A percentile compares a stretch with the other conserved stretches of the same genome.
Evolutionary conservation across 2,888 invertebrate genomes (phyloP).

Genomic region (Oconnorella tubifera): DNA sequence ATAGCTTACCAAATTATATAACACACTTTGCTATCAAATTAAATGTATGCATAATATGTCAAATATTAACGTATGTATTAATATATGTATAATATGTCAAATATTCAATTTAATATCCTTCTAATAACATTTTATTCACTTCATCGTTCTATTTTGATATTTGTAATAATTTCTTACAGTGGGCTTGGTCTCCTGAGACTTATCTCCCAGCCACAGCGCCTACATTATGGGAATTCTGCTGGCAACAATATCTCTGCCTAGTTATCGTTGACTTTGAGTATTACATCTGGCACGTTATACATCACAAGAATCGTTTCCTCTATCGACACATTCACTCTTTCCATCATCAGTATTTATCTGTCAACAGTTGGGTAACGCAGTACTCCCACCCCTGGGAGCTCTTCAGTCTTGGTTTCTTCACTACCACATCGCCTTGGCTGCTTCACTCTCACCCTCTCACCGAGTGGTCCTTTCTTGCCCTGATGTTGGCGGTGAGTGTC

Average conservation of each 20-base stretch:
- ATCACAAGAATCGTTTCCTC: slow-evolving; percentile 56
- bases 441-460: slow-evolving; percentile 56
- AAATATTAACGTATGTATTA: too few species aligned
- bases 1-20: too few species aligned
- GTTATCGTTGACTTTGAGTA: slow-evolving; percentile 57
- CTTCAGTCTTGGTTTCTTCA: slow-evolving; percentile 56
- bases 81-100: too few species aligned
- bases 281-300: slow-evolving; percentile 56
- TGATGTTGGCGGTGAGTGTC: slow-evolving; percentile 55
- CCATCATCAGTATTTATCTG: slow-evolving; percentile 57
- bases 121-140: too few species aligned
- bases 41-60: too few species aligned
- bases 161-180: too few species aligned
- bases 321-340: slow-evolving; percentile 58
- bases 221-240: slow-evolving; percentile 49
- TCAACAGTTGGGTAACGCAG: slow-evolving; percentile 57
- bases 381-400: slow-evolving; percentile 60
- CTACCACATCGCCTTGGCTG: slow-evolving; percentile 56
- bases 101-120: too few species aligned
- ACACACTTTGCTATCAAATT: too few species aligned
- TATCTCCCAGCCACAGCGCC: slow-evolving; percentile 55
- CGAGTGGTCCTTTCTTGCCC: slow-evolving; percentile 57
- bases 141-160: too few species aligned
- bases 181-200: slow-evolving; percentile 56
- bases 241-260: slow-evolving; percentile 52